phyloP scores from a whole-genome alignment of 1,140 invertebrate genomes.

The Venustaconcha ellipsiformis region DNA sequence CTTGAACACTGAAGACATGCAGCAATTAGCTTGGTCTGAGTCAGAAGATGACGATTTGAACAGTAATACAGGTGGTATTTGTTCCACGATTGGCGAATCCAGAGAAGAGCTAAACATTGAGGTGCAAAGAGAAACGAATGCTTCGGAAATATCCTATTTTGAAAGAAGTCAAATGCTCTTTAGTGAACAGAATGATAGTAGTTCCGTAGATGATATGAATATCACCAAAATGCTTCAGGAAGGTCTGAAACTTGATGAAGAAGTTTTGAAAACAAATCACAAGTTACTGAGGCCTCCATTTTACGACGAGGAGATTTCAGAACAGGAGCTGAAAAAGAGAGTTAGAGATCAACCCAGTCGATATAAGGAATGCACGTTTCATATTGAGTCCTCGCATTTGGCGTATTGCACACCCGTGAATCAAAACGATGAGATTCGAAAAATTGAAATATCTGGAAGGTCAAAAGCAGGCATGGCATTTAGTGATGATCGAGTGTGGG shows the following conservation, averaged over 20 bases:
- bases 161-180: too few relatives aligned
- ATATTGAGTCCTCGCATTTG: conserved; percentile 44
- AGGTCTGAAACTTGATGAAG: conserved; percentile 8
- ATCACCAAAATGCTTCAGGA: conserved; percentile 2
- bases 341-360: conserved; percentile 19
- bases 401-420: conserved; percentile 37
- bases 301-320: conserved; percentile 10
- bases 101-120: too few relatives aligned
- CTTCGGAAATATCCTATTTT: too few relatives aligned
- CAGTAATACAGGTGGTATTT: too few relatives aligned
- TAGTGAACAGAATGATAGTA: too few relatives aligned
- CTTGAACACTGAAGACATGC: too few relatives aligned
- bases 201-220: background rate
- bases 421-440: conserved; percentile 9
- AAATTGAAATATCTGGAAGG: conserved; percentile 53
- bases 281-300: background rate
- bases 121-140: too few relatives aligned
- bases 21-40: too few relatives aligned
- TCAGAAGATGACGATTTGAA: too few relatives aligned
- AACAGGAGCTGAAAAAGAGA: conserved; percentile 4
- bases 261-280: conserved; percentile 6
- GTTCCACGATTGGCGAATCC: too few relatives aligned
- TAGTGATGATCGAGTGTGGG: conserved; percentile 58
- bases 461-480: conserved; percentile 56
- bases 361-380: conserved; percentile 43